Conservation (phyloP, 2,888 invertebrate genomes). For the Ennomos erosarius region DNA sequence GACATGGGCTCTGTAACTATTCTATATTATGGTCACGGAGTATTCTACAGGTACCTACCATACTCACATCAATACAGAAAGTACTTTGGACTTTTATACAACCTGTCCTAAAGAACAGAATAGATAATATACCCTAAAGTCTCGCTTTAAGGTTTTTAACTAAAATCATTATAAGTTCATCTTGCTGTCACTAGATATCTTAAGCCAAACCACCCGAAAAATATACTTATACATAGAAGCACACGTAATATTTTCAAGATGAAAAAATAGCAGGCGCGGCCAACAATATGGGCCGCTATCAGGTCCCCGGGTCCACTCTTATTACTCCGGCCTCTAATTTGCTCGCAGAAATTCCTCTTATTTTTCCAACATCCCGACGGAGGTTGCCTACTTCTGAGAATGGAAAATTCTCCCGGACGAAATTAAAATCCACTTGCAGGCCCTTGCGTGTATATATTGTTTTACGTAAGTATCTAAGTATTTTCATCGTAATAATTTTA, state of each 20-base stretch:
- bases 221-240: slow-evolving; percentile 29
- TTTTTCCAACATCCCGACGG: slow-evolving; percentile 60
- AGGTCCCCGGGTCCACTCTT: slow-evolving; percentile 73
- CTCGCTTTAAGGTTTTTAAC: too few relatives aligned
- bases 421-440: slow-evolving; percentile 45
- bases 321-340: slow-evolving; percentile 77
- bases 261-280: slow-evolving; percentile 69
- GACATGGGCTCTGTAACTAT: too few relatives aligned
- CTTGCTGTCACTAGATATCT: too few relatives aligned
- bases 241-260: slow-evolving; percentile 61
- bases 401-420: slow-evolving; percentile 53
- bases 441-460: slow-evolving; percentile 2
- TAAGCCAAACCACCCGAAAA: neutral
- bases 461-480: neutral
- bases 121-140: too few relatives aligned
- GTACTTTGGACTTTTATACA: too few relatives aligned
- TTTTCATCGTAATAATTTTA: too few relatives aligned
- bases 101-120: too few relatives aligned
- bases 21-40: too few relatives aligned
- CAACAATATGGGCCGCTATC: slow-evolving; percentile 74
- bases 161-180: too few relatives aligned
- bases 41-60: too few relatives aligned
- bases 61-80: too few relatives aligned
- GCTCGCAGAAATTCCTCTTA: slow-evolving; percentile 68
- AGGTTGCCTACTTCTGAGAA: slow-evolving; percentile 56